Conservation (phyloP, 2,888 invertebrate species). For the Phengaris alcon region DNA sequence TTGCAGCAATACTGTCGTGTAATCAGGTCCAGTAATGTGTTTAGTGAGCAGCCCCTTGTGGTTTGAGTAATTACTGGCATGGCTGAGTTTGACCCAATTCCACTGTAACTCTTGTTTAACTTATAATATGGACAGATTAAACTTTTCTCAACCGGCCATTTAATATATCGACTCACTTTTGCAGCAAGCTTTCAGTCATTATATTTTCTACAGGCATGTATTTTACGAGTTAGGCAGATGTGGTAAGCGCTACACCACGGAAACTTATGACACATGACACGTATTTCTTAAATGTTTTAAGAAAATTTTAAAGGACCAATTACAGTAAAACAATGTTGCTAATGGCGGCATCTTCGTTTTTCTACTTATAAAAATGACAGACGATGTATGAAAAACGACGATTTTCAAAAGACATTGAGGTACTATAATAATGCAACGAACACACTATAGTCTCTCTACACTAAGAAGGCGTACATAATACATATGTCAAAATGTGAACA, state of each 20-base stretch:
- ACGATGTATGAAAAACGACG: no score
- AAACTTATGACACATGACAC: conserved; percentile 65
- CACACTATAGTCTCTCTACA: no score
- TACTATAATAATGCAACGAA: no score
- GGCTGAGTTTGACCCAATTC: conserved; percentile 2
- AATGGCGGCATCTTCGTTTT: no score
- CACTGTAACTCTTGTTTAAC: conserved; percentile 10
- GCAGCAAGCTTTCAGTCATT: background rate
- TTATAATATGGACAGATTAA: background rate
- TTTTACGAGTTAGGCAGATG: conserved; percentile 78
- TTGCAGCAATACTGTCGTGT: no score
- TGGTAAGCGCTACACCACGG: conserved; percentile 95
- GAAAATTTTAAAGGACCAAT: no score
- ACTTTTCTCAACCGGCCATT: background rate
- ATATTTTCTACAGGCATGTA: background rate
- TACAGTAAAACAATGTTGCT: no score
- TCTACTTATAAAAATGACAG: no score
- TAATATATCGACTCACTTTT: background rate
- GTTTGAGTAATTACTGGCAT: conserved; percentile 7
- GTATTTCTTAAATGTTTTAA: no score
- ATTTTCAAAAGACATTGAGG: no score
- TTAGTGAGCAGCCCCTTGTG: background rate
- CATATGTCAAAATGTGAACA: no score
- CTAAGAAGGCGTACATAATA: no score
- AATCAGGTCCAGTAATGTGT: background rate